Percentiles rank a stretch among this genome's conserved stretches.
phyloP scores from a whole-genome alignment of 2,797 vertebrate species.

The Lophotriccus pileatus region DNA sequence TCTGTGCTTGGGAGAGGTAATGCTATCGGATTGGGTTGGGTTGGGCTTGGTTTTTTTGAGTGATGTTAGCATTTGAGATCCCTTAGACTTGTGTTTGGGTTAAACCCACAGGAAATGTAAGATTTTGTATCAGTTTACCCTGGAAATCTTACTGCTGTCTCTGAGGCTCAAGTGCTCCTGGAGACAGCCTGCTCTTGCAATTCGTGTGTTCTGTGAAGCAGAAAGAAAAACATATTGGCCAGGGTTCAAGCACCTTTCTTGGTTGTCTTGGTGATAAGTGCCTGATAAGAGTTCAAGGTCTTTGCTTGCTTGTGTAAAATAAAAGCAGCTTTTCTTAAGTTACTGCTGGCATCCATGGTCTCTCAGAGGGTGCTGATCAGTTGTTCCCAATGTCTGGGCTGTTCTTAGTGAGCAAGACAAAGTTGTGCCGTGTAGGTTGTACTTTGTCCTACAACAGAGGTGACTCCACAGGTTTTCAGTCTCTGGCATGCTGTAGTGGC shows the following conservation, averaged over 20 bases:
- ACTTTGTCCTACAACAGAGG: not conserved
- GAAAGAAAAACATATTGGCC: not conserved
- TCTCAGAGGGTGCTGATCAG: not conserved
- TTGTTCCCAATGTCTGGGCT: not conserved
- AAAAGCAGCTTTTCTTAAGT: slow-evolving; percentile 20
- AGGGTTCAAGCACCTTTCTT: slow-evolving; percentile 24
- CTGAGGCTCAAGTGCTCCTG: not conserved
- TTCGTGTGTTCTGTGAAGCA: not conserved
- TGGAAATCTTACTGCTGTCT: not conserved
- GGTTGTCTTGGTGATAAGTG: slow-evolving; percentile 33
- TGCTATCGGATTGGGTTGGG: not conserved
- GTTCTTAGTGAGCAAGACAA: not conserved
- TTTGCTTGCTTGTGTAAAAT: not conserved
- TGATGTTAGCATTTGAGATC: not conserved
- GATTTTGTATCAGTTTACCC: not conserved
- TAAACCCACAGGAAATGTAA: not conserved
- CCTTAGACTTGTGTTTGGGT: not conserved
- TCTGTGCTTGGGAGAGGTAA: not conserved
- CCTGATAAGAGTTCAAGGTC: slow-evolving; percentile 15
- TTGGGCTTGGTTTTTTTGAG: not conserved
- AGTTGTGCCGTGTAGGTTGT: not conserved
- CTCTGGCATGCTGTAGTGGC: not conserved
- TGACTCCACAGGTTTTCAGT: not conserved
- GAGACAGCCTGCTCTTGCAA: not conserved
- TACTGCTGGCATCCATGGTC: not conserved